A percentile compares a stretch with the other conserved stretches of the same genome.
These are phyloP conservation scores for Tenodera sinensis DNA, from an alignment of 2,888 invertebrate species.

Conservation along the genomic window DNA sequence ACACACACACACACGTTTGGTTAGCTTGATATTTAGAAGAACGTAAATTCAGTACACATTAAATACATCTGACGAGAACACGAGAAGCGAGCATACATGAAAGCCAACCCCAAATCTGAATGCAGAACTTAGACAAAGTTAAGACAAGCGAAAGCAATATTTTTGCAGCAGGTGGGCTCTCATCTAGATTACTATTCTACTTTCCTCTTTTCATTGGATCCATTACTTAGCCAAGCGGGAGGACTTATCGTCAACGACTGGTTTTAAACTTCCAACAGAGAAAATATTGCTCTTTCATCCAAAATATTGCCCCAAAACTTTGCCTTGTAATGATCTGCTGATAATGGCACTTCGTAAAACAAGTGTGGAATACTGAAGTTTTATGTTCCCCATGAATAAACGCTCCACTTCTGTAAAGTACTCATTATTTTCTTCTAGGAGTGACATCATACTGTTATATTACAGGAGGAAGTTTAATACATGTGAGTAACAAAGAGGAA, in stretches of 20 bases:
- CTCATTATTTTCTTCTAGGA: background rate
- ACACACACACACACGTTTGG: no score
- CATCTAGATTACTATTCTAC: background rate
- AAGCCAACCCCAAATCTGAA: background rate
- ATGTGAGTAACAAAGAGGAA: background rate
- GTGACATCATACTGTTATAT: background rate
- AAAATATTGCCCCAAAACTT: background rate
- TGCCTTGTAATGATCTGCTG: background rate
- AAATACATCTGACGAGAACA: background rate
- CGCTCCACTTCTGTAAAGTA: background rate
- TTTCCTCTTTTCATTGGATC: background rate
- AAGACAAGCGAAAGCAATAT: background rate
- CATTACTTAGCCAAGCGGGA: background rate
- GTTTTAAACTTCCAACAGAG: background rate
- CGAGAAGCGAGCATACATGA: background rate
- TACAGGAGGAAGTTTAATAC: background rate
- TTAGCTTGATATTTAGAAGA: no score
- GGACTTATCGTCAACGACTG: background rate
- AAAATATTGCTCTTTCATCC: background rate
- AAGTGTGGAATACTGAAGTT: background rate
- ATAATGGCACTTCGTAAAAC: background rate
- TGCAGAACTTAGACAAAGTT: background rate
- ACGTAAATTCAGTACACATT: no score
- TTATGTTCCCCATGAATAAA: background rate
- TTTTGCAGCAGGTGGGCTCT: background rate